Percentiles rank a stretch among this genome's conserved stretches.
Conservation (phyloP, 2,797 vertebrate species). For the Bovichtus diacanthus region DNA sequence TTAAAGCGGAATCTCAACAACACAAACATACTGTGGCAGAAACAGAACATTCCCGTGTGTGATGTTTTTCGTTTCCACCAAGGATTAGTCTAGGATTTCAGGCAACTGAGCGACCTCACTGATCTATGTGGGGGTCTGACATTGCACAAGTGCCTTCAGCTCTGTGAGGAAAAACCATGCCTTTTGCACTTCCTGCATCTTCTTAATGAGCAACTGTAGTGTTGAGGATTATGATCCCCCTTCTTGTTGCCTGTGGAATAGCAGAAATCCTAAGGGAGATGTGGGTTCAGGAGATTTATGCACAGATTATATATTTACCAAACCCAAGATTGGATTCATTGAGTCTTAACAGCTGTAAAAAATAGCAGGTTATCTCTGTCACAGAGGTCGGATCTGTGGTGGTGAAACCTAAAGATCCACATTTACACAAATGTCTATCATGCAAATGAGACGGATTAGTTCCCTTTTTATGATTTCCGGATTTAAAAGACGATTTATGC, state of each 20-base stretch:
- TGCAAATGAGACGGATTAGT: conserved; percentile 49
- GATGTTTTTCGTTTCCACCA: conserved; percentile 33
- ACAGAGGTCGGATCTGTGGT: conserved; percentile 4
- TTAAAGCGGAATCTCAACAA: conserved; percentile 22
- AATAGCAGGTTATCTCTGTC: conserved; percentile 26
- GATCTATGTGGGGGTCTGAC: conserved; percentile 38
- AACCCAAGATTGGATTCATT: conserved; percentile 20
- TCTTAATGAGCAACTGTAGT: conserved; percentile 50
- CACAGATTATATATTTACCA: conserved; percentile 43
- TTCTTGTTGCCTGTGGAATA: conserved; percentile 25
- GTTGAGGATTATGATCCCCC: conserved; percentile 24
- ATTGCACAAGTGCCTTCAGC: conserved; percentile 24
- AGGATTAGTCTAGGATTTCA: conserved; percentile 41
- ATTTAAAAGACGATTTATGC: conserved; percentile 38
- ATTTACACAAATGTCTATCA: conserved; percentile 36
- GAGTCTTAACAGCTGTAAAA: conserved; percentile 22
- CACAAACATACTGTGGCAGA: conserved; percentile 24
- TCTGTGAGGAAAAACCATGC: conserved; percentile 18
- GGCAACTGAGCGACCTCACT: conserved; percentile 1
- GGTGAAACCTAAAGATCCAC: conserved; percentile 35
- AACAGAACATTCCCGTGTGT: conserved; percentile 19
- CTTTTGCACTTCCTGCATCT: conserved; percentile 28
- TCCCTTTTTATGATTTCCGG: conserved; percentile 16
- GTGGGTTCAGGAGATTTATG: conserved; percentile 36
- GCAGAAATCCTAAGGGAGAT: conserved; percentile 40